Evolutionary conservation across 2,888 invertebrate genomes (phyloP), one percentile per base, ranked within the genome.

Genomic region (Nyleta sp.): DNA sequence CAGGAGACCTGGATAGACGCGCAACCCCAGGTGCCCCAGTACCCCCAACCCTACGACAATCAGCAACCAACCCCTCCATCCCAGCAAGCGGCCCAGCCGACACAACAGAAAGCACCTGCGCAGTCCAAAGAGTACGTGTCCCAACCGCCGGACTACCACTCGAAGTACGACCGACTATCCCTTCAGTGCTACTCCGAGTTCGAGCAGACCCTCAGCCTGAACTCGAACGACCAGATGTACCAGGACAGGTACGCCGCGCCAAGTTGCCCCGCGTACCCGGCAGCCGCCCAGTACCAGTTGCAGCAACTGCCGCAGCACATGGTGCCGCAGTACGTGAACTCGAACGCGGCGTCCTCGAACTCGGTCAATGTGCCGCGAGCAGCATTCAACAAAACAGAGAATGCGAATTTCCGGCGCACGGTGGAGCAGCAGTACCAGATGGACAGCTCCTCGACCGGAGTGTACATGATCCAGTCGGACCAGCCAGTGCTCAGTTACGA

Each of bases 1-100:
- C 85, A 85, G 65, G 89, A 89, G 68, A 88, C 87, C 11, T 89
- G 87, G 85, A 86, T 87, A 17, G 90, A 91, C 17, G 88, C 84
- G 10, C 88, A 86, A 13, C 88, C 87, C 1, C 38, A 57, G n/a
- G 13, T 17, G 3, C 48, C 57, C 2, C 64, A 50, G 13, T 67
- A 53, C 15, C 1, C 11, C 1, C 20, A 55, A 31, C 13, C 35
- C 2, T 53, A 53, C n/a, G 35, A 53, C 0, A 44, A 52, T 24
- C 64, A 65, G n/a, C 40, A 42, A 20, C 13, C 11, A 1, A n/a
- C n/a, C 2, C n/a, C 18, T 1, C 42, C 24, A 17, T 4, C 7
- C 7, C 46, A 31, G 18, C 65, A 53, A 53, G 6, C 11, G 10
- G n/a, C 31, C 7, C 17, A 55, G n/a, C n/a, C 4, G n/a, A 4